A percentile compares a stretch with the other conserved stretches of the same genome.
Evolutionary conservation across 2,888 invertebrate genomes (phyloP).

Genomic region (Tipula vernalis): DNA sequence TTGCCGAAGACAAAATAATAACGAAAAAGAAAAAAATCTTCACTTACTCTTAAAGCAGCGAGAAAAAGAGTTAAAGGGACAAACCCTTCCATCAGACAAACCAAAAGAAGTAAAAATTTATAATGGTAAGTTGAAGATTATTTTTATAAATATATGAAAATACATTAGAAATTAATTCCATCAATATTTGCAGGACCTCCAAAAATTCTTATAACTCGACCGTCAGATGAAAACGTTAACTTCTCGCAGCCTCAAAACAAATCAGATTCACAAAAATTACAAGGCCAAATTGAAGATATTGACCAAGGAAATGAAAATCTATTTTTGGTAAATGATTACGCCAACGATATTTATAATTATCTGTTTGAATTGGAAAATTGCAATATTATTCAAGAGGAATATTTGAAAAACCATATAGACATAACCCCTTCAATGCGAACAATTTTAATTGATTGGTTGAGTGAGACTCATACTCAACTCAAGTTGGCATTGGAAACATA

Average conservation of each 20-base stretch:
- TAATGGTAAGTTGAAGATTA: no score
- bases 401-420: constrained; percentile 49
- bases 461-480: constrained; percentile 82
- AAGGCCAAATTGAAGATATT: constrained; percentile 49
- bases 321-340: constrained; percentile 69
- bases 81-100: no score
- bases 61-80: no score
- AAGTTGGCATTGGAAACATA: constrained; percentile 77
- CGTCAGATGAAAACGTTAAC: neutral
- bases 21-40: no score
- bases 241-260: neutral
- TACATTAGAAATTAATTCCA: no score
- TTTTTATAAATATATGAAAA: no score
- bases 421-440: constrained; percentile 71
- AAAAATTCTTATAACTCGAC: neutral
- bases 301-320: no score
- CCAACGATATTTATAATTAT: constrained; percentile 80
- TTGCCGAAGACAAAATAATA: no score
- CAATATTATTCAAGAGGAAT: constrained; percentile 49
- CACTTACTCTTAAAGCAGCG: no score
- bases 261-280: constrained; percentile 22
- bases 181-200: neutral
- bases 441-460: constrained; percentile 86
- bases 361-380: constrained; percentile 59
- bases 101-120: no score